phyloP scores from a whole-genome alignment of 2,113 vertebrate species.

The Chloropsis cyanopogon region DNA sequence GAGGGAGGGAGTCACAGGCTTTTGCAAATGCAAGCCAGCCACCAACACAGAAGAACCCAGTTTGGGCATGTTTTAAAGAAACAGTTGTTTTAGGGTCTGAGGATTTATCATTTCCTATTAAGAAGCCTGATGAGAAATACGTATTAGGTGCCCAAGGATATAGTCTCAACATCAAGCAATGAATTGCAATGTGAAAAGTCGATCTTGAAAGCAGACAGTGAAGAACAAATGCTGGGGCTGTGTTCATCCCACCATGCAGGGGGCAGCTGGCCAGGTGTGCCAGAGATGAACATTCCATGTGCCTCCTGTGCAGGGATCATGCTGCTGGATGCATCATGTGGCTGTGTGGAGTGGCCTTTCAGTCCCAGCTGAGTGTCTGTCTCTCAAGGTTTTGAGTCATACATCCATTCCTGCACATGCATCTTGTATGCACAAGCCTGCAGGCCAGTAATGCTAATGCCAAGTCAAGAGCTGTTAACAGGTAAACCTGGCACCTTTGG shows the following conservation, averaged over 20 bases:
- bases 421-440: not conserved
- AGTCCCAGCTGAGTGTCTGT: rapidly evolving
- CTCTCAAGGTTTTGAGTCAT: not conserved
- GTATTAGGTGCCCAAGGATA: not conserved
- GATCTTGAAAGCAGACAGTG: not conserved
- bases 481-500: not conserved
- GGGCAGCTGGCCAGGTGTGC: not conserved
- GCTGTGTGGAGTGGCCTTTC: not conserved
- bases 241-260: not conserved
- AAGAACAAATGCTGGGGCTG: not conserved
- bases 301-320: rapidly evolving
- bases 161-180: not conserved
- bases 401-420: not conserved
- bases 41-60: not conserved
- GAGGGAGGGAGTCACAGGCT: not conserved
- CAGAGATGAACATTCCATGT: rapidly evolving
- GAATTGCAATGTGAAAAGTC: not conserved
- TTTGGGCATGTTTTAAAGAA: not conserved
- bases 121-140: not conserved
- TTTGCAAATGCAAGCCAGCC: not conserved
- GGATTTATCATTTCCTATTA: not conserved
- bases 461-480: not conserved
- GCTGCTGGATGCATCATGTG: rapidly evolving
- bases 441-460: not conserved
- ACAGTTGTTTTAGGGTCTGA: not conserved